Percentiles rank a stretch among this genome's conserved stretches.
phyloP scores from a whole-genome alignment of 2,797 vertebrate genomes.

The Silurus aristotelis region DNA sequence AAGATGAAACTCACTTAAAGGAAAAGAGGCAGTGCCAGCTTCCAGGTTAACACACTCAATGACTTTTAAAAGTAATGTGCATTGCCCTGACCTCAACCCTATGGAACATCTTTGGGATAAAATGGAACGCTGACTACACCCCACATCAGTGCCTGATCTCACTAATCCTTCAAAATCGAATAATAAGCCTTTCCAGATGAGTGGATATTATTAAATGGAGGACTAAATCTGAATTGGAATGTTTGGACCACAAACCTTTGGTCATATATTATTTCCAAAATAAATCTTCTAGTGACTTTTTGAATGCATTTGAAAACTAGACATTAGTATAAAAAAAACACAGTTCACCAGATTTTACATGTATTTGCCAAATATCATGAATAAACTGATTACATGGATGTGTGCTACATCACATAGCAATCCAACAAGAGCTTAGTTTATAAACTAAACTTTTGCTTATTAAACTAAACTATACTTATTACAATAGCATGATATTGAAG shows the following conservation, averaged over 20 bases:
- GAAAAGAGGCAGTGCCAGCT: too few relatives aligned
- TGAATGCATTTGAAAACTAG: too few relatives aligned
- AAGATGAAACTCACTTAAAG: too few relatives aligned
- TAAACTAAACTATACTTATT: background rate
- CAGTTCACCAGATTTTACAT: background rate
- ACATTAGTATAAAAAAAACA: too few relatives aligned
- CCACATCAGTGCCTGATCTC: background rate
- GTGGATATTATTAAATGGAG: background rate
- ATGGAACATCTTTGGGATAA: background rate
- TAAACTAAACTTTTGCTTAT: background rate
- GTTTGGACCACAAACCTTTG: background rate
- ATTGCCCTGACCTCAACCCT: background rate
- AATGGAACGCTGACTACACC: background rate
- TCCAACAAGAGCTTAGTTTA: background rate
- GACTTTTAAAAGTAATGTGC: background rate
- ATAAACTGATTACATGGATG: background rate
- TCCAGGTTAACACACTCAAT: too few relatives aligned
- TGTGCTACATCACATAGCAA: background rate
- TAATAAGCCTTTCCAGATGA: background rate
- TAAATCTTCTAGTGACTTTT: background rate
- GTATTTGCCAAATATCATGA: background rate
- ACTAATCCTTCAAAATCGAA: background rate
- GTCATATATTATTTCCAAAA: background rate
- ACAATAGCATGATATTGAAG: background rate
- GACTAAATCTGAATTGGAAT: background rate